phyloP scores from a whole-genome alignment of 1,140 invertebrate species.

The Plutomurus gul region DNA sequence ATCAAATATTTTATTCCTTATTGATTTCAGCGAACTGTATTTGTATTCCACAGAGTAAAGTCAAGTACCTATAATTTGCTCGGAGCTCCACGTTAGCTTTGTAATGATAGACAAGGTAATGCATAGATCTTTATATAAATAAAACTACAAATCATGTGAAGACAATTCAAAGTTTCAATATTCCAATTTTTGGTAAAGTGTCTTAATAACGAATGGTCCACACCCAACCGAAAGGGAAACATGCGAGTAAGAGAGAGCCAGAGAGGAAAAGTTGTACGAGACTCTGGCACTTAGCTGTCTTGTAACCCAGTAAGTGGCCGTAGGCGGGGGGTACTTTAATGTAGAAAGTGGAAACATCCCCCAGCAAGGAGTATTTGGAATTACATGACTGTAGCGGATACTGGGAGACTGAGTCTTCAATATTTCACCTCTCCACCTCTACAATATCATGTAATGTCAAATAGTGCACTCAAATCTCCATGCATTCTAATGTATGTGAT shows the following conservation, averaged over 20 bases:
- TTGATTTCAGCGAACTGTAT: too few relatives aligned
- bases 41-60: too few relatives aligned
- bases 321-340: slow-evolving; percentile 19
- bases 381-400: neutral
- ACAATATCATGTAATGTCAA: neutral
- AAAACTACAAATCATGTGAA: too few relatives aligned
- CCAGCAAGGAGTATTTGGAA: neutral
- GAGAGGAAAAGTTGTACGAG: neutral
- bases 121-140: too few relatives aligned
- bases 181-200: too few relatives aligned
- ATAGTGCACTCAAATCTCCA: neutral
- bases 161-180: too few relatives aligned
- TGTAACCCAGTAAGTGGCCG: slow-evolving; percentile 3
- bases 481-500: neutral
- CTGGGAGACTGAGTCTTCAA: too few relatives aligned
- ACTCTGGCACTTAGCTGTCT: slow-evolving; percentile 22
- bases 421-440: neutral
- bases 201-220: too few relatives aligned
- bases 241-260: neutral
- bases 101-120: too few relatives aligned
- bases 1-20: too few relatives aligned
- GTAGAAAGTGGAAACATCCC: neutral
- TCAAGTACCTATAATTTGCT: too few relatives aligned
- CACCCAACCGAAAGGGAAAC: neutral
- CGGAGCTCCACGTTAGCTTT: too few relatives aligned